Evolutionary conservation across 2,888 invertebrate genomes (phyloP).

Genomic region (Altica lythri): DNA sequence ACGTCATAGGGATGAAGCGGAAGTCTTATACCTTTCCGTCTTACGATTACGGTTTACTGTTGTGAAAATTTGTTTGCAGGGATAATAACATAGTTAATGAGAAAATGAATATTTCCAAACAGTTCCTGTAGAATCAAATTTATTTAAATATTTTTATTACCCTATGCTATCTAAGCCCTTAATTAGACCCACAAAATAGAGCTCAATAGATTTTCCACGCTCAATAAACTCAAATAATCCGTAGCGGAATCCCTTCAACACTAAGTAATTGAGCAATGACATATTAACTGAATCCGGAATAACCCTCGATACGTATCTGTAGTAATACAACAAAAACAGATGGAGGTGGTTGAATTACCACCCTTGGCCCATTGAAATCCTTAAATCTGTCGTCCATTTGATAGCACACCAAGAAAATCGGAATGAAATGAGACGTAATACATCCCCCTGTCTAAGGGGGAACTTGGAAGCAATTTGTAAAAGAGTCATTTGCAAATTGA

Average conservation of each 20-base stretch:
- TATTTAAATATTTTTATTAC: too few species aligned
- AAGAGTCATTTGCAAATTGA: constrained; percentile 52
- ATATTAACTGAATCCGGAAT: constrained; percentile 48
- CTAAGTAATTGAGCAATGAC: constrained; percentile 46
- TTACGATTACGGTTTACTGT: constrained; percentile 10
- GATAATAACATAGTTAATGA: too few species aligned
- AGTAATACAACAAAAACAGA: constrained; percentile 47
- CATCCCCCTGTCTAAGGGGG: constrained; percentile 30
- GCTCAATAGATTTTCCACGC: constrained; percentile 21
- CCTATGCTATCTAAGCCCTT: too few species aligned
- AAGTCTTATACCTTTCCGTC: constrained; percentile 25
- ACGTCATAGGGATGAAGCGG: constrained; percentile 34
- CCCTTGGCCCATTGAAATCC: constrained; percentile 41
- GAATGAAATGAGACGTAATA: constrained; percentile 48
- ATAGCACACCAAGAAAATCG: constrained; percentile 46
- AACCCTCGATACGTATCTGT: constrained; percentile 46
- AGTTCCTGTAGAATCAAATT: too few species aligned
- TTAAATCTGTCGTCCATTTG: constrained; percentile 47
- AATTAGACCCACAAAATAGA: too few species aligned
- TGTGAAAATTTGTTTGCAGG: too few species aligned
- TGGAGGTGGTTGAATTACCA: constrained; percentile 47
- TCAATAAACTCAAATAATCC: constrained; percentile 27
- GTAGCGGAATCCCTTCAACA: constrained; percentile 23
- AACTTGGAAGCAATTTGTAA: constrained; percentile 34
- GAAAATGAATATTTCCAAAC: too few species aligned